Base-by-base conservation (phyloP, 1,140 invertebrate genomes). In the Lordiphosa clarofinis region DNA sequence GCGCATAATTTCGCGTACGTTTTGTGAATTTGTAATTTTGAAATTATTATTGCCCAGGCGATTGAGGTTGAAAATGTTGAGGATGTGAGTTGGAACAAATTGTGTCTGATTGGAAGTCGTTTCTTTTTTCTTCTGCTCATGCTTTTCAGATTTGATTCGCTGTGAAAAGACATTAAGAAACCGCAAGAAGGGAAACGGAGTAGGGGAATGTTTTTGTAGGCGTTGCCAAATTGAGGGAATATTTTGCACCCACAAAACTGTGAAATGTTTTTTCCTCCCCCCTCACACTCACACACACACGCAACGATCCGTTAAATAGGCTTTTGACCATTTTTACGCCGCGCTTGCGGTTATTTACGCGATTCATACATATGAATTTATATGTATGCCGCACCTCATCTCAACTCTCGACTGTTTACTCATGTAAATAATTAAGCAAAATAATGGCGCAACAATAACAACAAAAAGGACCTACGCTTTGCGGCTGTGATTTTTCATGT, bases 1-100 rank as follows among this genome's bases (percentile, higher is more conserved):
- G 53, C 65, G 73, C 69, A 84, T 84, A 84, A 76, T 82, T 84
- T 82, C 78, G 78, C 68, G 78, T 84, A 84, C 76, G 78, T 84
- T 84, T 82, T 75, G 76, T 82, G 78, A 84, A 84, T 84, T 84
- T 82, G 78, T 84, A 84, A 84, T 84, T 84, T 84, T 38, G 59
- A 73, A 84, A 76, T 84, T 76, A 82, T 76, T 84, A 75, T 76
- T 84, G 76, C 58, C 52, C 52, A 37, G 65, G 55, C 56, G 55
- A 55, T 36, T 31, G 36, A 61, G 65, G 28, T 21, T 42, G 54
- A 38, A 48, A 19, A 8, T 13, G 38, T 7, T 28, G 10, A 28
- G 40, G 58, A 50, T 54, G 64, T 62, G 58, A 64, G 61, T 59
- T 67, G 71, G 48, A 70, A 60, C 55, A 60, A 60, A 62, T 64